Evolutionary conservation across 2,113 vertebrate genomes (phyloP).

Genomic region (Toxostoma redivivum): DNA sequence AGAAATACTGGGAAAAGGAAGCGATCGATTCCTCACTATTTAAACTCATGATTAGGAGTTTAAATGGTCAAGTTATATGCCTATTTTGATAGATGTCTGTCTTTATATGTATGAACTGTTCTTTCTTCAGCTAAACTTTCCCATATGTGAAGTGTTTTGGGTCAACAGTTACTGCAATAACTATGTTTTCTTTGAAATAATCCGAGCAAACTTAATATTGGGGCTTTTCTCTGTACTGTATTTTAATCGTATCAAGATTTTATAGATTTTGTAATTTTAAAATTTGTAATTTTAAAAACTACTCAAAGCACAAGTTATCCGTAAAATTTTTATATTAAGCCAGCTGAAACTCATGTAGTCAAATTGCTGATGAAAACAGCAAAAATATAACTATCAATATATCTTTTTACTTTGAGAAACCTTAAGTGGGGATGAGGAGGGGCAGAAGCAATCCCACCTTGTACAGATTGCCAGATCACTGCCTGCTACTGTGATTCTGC

Average conservation of each 20-base stretch:
- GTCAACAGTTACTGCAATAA: not conserved
- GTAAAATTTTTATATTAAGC: not conserved
- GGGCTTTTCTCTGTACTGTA: not conserved
- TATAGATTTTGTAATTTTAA: not conserved
- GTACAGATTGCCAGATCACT: not conserved
- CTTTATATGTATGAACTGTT: not conserved
- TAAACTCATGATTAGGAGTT: not conserved
- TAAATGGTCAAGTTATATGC: not conserved
- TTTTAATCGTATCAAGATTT: not conserved
- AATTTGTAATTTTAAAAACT: not conserved
- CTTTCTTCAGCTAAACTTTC: slow-evolving; percentile 30
- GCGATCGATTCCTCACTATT: not conserved
- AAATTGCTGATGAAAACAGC: not conserved
- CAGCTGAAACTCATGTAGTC: not conserved
- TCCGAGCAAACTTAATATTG: not conserved
- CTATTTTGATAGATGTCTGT: slow-evolving; percentile 14
- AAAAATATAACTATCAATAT: not conserved
- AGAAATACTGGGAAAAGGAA: slow-evolving; percentile 4
- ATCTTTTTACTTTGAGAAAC: not conserved
- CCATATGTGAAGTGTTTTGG: slow-evolving; percentile 14
- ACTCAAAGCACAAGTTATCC: not conserved
- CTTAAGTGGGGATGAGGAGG: not conserved
- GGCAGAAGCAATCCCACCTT: not conserved
- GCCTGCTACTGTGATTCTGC: not conserved
- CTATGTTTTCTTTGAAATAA: not conserved